Evolutionary conservation across 2,888 invertebrate species (phyloP).

Genomic region (Thumatha senex): DNA sequence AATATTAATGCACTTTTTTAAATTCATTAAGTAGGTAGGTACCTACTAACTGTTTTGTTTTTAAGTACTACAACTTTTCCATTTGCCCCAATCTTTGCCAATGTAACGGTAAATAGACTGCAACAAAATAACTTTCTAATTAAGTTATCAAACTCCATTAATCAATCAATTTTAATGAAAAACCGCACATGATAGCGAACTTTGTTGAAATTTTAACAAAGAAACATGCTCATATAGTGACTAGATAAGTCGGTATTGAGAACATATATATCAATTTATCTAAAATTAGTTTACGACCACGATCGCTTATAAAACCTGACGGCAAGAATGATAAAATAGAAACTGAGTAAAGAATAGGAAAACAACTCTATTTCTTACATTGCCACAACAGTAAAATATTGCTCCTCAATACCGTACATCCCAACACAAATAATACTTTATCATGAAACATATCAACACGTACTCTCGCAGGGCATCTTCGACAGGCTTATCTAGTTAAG

Average conservation of each 20-base stretch:
- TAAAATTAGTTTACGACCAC: neutral
- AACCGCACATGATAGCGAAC: constrained; percentile 18
- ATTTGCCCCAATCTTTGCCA: neutral
- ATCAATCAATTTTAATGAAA: constrained; percentile 39
- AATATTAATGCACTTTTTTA: too few species aligned
- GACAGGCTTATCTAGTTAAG: constrained; percentile 45
- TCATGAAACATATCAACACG: constrained; percentile 24
- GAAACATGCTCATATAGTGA: constrained; percentile 15
- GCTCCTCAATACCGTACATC: constrained; percentile 29
- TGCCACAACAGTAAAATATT: constrained; percentile 19
- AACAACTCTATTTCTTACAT: constrained; percentile 20
- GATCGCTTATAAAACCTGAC: neutral
- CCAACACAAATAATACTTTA: constrained; percentile 37
- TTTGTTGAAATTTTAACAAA: constrained; percentile 28
- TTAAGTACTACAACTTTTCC: too few species aligned
- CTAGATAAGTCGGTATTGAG: constrained; percentile 21
- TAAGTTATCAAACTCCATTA: constrained; percentile 26
- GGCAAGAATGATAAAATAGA: constrained; percentile 13
- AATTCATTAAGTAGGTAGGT: too few species aligned
- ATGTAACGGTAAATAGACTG: neutral
- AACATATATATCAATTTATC: constrained; percentile 10
- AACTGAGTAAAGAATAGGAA: constrained; percentile 27
- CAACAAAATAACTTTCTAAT: constrained; percentile 20
- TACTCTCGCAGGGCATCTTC: constrained; percentile 42
- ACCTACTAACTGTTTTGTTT: too few species aligned